Evolutionary conservation across 2,113 vertebrate species (phyloP).

Genomic region (Tricholaema leucomelas): DNA sequence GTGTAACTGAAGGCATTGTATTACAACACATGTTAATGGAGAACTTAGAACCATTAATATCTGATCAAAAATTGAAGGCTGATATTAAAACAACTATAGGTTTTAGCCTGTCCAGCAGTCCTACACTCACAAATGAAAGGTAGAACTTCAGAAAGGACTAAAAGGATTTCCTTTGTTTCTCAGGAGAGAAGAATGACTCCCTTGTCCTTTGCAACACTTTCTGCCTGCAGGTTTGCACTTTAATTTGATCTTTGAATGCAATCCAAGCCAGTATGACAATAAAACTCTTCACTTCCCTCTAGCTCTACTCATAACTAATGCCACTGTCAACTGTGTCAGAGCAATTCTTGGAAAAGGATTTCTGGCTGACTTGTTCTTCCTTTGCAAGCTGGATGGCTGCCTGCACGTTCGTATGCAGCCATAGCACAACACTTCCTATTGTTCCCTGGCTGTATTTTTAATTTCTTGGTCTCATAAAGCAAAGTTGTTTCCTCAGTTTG

Average conservation of each 20-base stretch:
- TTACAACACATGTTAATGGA: background rate
- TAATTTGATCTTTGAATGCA: background rate
- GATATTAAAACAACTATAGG: background rate
- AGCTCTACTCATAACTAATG: background rate
- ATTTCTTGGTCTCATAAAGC: background rate
- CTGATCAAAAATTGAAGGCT: background rate
- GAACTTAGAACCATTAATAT: background rate
- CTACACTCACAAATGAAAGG: background rate
- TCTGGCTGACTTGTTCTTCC: background rate
- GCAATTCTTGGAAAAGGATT: background rate
- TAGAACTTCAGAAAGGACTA: background rate
- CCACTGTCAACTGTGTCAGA: background rate
- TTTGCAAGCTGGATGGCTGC: background rate
- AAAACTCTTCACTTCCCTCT: background rate
- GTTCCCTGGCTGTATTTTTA: conserved; percentile 18
- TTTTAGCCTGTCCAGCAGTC: background rate
- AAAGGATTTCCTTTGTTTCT: background rate
- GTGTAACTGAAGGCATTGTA: background rate
- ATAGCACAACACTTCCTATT: conserved; percentile 12
- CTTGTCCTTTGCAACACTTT: background rate
- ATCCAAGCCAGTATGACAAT: background rate
- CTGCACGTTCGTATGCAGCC: background rate
- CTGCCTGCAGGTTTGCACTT: background rate
- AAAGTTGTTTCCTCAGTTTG: background rate
- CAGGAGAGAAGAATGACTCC: background rate